Evolutionary conservation across 1,140 invertebrate genomes (phyloP).

Genomic region (Drosophila lowei): DNA sequence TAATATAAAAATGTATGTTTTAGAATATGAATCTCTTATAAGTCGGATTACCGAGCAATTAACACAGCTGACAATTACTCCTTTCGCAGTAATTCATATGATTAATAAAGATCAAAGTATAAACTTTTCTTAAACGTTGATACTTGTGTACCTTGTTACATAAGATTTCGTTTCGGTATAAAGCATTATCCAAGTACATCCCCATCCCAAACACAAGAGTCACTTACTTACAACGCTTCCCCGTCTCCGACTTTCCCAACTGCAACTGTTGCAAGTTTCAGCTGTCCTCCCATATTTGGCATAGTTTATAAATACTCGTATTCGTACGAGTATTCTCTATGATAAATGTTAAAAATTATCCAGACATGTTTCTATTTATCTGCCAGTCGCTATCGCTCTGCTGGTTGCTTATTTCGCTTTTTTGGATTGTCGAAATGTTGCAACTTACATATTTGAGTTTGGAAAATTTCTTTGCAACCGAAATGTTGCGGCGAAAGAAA

Average conservation of each 20-base stretch:
- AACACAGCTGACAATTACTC: too few relatives aligned
- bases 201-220: too few relatives aligned
- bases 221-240: neutral
- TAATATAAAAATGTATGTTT: too few relatives aligned
- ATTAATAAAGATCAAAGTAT: too few relatives aligned
- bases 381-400: conserved; percentile 21
- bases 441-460: conserved; percentile 61
- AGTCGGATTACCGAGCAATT: too few relatives aligned
- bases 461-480: conserved; percentile 73
- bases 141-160: too few relatives aligned
- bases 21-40: too few relatives aligned
- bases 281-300: conserved; percentile 9
- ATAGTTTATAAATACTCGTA: conserved; percentile 31
- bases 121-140: too few relatives aligned
- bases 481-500: conserved; percentile 75
- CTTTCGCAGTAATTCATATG: too few relatives aligned
- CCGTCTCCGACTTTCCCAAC: neutral
- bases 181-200: too few relatives aligned
- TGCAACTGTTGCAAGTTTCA: neutral
- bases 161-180: too few relatives aligned
- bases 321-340: neutral
- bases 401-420: conserved; percentile 31
- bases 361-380: conserved; percentile 9
- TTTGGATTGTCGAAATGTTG: conserved; percentile 58
- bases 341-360: conserved; percentile 57